Conservation (phyloP, 2,113 vertebrate genomes). For the Daphoenositta chrysoptera region DNA sequence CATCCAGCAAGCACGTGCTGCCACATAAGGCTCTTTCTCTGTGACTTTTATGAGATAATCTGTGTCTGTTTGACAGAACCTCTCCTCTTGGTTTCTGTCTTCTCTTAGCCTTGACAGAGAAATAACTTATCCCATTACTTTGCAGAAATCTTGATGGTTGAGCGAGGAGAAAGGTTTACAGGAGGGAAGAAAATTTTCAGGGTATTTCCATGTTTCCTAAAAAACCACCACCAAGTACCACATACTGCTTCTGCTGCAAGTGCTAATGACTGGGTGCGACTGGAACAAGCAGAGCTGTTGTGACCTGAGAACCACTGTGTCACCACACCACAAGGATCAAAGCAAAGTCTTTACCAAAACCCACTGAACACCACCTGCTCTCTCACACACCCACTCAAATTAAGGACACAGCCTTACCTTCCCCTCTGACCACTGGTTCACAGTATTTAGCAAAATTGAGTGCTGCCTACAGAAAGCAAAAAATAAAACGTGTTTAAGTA, state of each 20-base stretch:
- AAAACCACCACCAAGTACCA: neutral
- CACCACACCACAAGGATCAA: neutral
- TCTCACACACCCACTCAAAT: neutral
- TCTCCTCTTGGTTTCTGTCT: neutral
- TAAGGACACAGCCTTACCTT: constrained; percentile 78
- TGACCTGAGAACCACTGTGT: neutral
- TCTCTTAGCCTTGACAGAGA: neutral
- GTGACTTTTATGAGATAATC: neutral
- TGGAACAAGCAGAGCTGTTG: neutral
- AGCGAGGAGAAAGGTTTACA: neutral
- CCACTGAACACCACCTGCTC: neutral
- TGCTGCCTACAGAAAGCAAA: constrained; percentile 76
- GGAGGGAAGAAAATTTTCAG: neutral
- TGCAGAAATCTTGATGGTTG: neutral
- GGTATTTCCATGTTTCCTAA: neutral
- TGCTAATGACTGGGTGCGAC: neutral
- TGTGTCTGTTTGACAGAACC: neutral
- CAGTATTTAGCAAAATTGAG: constrained; percentile 96
- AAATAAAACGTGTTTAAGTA: neutral
- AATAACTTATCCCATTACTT: neutral
- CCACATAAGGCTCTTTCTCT: neutral
- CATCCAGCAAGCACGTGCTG: neutral
- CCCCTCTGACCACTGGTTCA: constrained; percentile 88
- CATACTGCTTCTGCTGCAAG: neutral
- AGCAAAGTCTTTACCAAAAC: neutral